Conservation (phyloP, 2,888 invertebrate genomes). For the Zelleria hepariella region DNA sequence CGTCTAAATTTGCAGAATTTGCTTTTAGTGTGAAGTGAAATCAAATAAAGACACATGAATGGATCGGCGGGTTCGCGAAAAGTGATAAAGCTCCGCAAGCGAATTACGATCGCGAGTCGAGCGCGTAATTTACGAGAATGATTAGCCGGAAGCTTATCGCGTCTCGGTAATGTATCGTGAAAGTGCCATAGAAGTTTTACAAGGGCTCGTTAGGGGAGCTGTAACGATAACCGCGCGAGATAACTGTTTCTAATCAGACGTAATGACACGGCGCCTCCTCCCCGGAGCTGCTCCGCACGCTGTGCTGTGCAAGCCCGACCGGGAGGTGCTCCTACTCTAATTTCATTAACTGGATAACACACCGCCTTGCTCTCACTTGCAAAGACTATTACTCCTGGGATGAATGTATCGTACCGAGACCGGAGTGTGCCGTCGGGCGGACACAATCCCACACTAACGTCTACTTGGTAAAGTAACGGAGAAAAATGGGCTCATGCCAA, state of each 20-base stretch:
- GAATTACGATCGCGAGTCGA: constrained; percentile 25
- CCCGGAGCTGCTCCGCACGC: constrained; percentile 5
- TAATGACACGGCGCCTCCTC: constrained; percentile 43
- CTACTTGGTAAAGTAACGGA: neutral
- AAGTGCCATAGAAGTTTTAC: constrained; percentile 59
- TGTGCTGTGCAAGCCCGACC: neutral
- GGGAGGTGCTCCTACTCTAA: constrained; percentile 18
- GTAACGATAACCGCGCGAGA: constrained; percentile 63
- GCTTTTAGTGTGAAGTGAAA: constrained; percentile 1
- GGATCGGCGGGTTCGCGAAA: neutral
- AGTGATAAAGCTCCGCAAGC: constrained; percentile 3
- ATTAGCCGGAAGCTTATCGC: constrained; percentile 52
- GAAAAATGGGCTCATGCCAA: constrained; percentile 3
- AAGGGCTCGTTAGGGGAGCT: constrained; percentile 57
- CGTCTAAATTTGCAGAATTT: neutral
- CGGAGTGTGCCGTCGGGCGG: neutral
- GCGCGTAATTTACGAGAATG: constrained; percentile 39
- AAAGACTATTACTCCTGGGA: neutral
- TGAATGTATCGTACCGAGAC: neutral
- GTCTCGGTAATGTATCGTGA: constrained; percentile 46
- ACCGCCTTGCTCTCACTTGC: neutral
- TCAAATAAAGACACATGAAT: neutral
- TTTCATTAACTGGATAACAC: constrained; percentile 25
- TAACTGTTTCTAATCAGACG: constrained; percentile 66
- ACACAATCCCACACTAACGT: neutral